Evolutionary conservation across 2,113 vertebrate genomes (phyloP), one percentile per base, ranked within the genome.

Genomic region (Oxygymnocypris stewartii): DNA sequence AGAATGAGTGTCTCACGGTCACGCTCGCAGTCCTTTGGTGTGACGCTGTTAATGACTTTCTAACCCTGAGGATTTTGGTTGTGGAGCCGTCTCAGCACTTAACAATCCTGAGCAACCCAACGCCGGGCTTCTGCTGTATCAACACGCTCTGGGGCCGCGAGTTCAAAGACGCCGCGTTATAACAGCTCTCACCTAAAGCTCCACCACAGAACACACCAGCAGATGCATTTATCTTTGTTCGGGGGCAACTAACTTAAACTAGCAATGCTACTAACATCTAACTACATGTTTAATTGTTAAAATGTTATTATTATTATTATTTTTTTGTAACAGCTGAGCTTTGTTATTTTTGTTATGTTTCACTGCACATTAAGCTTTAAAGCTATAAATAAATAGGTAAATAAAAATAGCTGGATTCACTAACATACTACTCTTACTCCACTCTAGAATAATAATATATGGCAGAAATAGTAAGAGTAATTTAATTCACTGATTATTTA

Each of bases 1-100:
- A 92, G 93, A 93, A 92, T 91, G 93, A 93, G 91, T 87, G 92
- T 94, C 92, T 92, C 89, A 89, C 88, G 47, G 85, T 91, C 91
- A 89, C 92, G 94, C 93, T 93, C 93, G 88, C 89, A 90, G 91
- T 92, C 92, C 88, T 88, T 94, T 94, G 94, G 95, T 94, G 93
- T 87, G 88, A 82, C 76, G 71, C 89, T 87, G 75, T 82, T 90
- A 93, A 94, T 92, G 86, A 91, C 91, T 90, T 92, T 92, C 90
- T 88, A 91, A 92, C 93, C 90, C 90, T 92, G 93, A 91, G 93
- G 92, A 92, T 92, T 93, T 88, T 84, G 90, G 89, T 88, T 92
- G 89, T 87, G 87, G 90, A 92, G 35, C 89, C 88, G 89, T 87
- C 87, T 93, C 92, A 94, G 93, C 92, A 93, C 90, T 92, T 88